A percentile compares a stretch with the other conserved stretches of the same genome.
phyloP scores from a whole-genome alignment of 2,888 invertebrate species.

The Geotrupes spiniger region DNA sequence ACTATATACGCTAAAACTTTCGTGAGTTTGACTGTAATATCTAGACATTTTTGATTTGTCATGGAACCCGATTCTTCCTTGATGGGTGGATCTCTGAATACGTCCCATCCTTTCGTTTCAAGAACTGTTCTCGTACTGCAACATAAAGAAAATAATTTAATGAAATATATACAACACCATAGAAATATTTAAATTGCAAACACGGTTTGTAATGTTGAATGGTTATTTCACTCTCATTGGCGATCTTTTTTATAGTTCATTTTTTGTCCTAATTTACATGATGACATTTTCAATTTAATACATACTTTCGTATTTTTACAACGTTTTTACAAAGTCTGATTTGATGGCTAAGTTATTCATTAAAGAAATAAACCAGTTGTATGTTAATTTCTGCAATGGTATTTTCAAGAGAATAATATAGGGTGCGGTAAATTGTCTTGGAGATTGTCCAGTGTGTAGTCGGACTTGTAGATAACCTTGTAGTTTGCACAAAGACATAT shows the following conservation, averaged over 20 bases:
- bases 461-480: constrained; percentile 19
- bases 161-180: no score
- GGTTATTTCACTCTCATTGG: no score
- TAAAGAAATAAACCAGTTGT: no score
- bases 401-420: background rate
- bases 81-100: constrained; percentile 87
- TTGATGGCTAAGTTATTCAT: no score
- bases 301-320: no score
- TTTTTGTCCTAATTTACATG: no score
- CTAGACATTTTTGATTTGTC: constrained; percentile 83
- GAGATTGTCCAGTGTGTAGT: constrained; percentile 18
- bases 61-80: constrained; percentile 86
- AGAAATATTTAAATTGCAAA: background rate
- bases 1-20: constrained; percentile 82
- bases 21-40: constrained; percentile 77
- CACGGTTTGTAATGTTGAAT: constrained; percentile 1
- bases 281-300: no score
- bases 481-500: constrained; percentile 9
- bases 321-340: no score
- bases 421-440: constrained; percentile 22
- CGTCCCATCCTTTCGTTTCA: constrained; percentile 95
- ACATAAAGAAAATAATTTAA: constrained; percentile 26
- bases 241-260: no score
- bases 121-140: constrained; percentile 77
- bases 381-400: no score